Base-by-base conservation (phyloP, 2,113 vertebrate species). In the Crypturellus undulatus region DNA sequence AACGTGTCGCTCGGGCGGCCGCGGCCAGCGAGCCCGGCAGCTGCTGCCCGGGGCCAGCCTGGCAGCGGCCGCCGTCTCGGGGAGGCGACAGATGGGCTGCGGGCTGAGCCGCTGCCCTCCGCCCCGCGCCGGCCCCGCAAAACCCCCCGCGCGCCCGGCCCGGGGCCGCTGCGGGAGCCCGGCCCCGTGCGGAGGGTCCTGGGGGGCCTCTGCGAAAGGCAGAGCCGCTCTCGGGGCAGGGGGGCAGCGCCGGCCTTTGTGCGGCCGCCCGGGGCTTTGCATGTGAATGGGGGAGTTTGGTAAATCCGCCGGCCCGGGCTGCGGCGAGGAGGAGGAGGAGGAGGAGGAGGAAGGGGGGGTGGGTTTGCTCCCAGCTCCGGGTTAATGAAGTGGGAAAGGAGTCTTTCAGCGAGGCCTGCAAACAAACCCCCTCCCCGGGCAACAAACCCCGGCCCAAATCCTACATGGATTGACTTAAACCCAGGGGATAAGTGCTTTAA, bases 331-430 rank as follows among this genome's bases (percentile, higher is more conserved):
- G 64, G 97, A 97, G 79, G 69, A 91, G 89, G 98, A 43, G 7
- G 51, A 19, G 59, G 52, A 30, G 88, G 84, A 49, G 21, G 47
- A 22, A 22, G 47, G 95, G 96, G 14, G 68, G 91, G 38, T 38
- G 95, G 98, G 97, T 98, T 98, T 97, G 98, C 98, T 98, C 98
- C 98, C 98, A 97, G 98, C 98, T 98, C 99, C 96, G 98, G 99
- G 99, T 99, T 99, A 99, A 99, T 99, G 99, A 99, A 99, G 99
- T 99, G 98, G 98, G 99, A 99, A 98, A 98, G 98, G 98, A 99
- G 98, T 98, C 98, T 98, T 97, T 98, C 98, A 98, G 96, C 98
- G 98, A 98, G 98, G 98, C 98, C 98, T 97, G 98, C 98, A 99
- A 98, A 99, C 98, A 99, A 96, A 96, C 91, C 77, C 71, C 78